Evolutionary conservation across 35 echinoderm and acorn worm species (phyloP), one percentile per base, ranked within the genome.

Genomic region (Hemicentrotus pulcherrimus): DNA sequence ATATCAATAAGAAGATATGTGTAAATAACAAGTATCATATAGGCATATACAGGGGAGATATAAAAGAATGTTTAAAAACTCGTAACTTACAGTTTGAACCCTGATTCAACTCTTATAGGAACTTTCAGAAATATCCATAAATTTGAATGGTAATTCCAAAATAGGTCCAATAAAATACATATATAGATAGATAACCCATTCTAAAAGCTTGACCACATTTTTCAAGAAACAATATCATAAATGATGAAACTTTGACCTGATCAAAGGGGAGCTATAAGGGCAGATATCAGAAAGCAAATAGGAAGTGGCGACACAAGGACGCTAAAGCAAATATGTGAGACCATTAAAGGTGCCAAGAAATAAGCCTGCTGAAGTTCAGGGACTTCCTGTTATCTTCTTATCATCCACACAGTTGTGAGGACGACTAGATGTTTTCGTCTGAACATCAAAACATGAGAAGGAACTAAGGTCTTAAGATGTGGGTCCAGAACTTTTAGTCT

Each of bases 241-340:
- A 90, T 12, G 32, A 47, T 90, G 32, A 22, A 90, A 32, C 88
- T 90, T 90, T 33, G 46, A 33, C 88, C 88, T 90, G 88, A 33
- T 90, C 0, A 6, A 32, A 90, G 46, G 88, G 19, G 88, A 90
- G 46, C 88, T 16, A 24, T 41, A 16, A 45, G 13, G 32, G 6
- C 19, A 93, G 46, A 47, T 93, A 93, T 93, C 91, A 93, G 9
- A 93, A 93, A 30, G 91, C 46, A 93, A 93, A 93, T 93, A 93
- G 48, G 32, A 50, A 46, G n/a, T 93, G 91, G 91, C 91, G 91
- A 93, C 91, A 93, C 88, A 90, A 78, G 65, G 65, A 78, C 19
- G 22, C 22, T 59, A 78, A 28, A 78, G 19, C 65, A 78, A 78
- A 78, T 78, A 78, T n/a, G 22, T 78, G 24, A 8, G 65, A 78